Conservation (phyloP, 2,113 vertebrate genomes). For the Tiliqua scincoides region DNA sequence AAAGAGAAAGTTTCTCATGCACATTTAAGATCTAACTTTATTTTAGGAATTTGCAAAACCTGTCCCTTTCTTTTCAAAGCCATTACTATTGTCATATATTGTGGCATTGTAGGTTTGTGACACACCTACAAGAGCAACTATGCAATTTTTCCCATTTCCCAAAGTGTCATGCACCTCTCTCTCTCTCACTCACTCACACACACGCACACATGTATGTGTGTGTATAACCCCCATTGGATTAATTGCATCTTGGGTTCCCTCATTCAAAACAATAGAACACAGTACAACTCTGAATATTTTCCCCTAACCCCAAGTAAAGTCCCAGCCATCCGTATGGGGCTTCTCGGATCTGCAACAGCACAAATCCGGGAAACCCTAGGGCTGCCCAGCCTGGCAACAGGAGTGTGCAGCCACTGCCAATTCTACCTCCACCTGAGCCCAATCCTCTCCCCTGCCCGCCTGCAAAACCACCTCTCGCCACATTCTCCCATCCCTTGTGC, state of each 20-base stretch:
- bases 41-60: background rate
- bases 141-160: background rate
- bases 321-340: too few relatives aligned
- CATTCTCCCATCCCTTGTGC: too few relatives aligned
- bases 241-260: background rate
- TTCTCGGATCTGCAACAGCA: too few relatives aligned
- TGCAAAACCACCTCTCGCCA: too few relatives aligned
- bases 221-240: background rate
- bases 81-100: background rate
- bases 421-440: too few relatives aligned
- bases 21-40: background rate
- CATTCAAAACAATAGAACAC: background rate
- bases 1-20: conserved; percentile 11
- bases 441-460: too few relatives aligned
- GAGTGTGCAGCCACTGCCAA: too few relatives aligned
- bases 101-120: background rate
- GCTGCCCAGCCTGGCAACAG: too few relatives aligned
- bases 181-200: too few relatives aligned
- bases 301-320: too few relatives aligned
- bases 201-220: background rate
- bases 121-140: background rate
- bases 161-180: background rate
- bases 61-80: background rate
- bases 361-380: too few relatives aligned
- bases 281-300: background rate